A percentile compares a stretch with the other conserved stretches of the same genome.
Evolutionary conservation across 2,797 vertebrate genomes (phyloP).

Genomic region (Bovichtus diacanthus): DNA sequence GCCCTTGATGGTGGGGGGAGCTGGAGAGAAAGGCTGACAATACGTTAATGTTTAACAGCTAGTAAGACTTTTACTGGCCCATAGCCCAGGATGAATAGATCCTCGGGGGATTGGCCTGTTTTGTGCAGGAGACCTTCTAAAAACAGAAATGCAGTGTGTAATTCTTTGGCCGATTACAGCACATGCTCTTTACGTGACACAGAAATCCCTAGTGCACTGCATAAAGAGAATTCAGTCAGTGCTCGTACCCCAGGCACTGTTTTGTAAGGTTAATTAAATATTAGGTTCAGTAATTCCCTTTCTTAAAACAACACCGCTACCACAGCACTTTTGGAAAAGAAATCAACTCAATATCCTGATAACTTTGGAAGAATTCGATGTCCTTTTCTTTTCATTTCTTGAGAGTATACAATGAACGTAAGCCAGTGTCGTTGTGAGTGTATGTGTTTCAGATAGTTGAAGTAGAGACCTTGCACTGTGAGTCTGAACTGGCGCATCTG

Average conservation of each 20-base stretch:
- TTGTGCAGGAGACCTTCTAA: slow-evolving; percentile 21
- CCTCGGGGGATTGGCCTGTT: slow-evolving; percentile 12
- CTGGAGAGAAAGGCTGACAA: slow-evolving; percentile 68
- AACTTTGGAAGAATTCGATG: not conserved
- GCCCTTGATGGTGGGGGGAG: slow-evolving; percentile 86
- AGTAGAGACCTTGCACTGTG: slow-evolving; percentile 81
- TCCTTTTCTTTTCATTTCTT: not conserved
- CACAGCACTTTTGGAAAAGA: not conserved
- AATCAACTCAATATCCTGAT: not conserved
- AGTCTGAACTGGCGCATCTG: slow-evolving; percentile 89
- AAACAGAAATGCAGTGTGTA: slow-evolving; percentile 26
- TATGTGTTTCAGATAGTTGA: slow-evolving; percentile 43
- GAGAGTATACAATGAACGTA: not conserved
- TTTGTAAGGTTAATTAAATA: slow-evolving; percentile 4
- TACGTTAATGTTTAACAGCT: slow-evolving; percentile 21
- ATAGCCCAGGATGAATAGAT: slow-evolving; percentile 14
- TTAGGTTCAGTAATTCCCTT: slow-evolving; percentile 2
- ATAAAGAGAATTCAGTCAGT: slow-evolving; percentile 16
- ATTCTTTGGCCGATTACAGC: slow-evolving; percentile 4
- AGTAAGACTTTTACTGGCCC: slow-evolving; percentile 1
- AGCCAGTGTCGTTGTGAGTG: not conserved
- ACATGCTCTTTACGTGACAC: slow-evolving; percentile 1
- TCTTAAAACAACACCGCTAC: not conserved
- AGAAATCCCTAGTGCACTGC: not conserved
- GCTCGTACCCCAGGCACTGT: slow-evolving; percentile 1